phyloP scores from a whole-genome alignment of 2,113 vertebrate species.

The Rutilus rutilus region DNA sequence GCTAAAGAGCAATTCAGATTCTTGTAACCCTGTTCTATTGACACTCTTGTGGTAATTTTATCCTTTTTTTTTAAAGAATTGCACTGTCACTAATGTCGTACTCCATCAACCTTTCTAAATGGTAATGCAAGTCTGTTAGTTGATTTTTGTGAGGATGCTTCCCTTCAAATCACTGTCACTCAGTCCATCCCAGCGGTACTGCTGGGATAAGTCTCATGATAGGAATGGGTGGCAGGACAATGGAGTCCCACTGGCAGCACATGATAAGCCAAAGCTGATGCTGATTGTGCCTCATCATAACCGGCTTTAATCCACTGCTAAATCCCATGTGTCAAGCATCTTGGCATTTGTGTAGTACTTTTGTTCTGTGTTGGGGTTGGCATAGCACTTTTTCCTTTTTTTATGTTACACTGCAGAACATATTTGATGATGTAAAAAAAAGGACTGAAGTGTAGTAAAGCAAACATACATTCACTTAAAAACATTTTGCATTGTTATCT shows the following conservation, averaged over 20 bases:
- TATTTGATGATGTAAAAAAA: neutral
- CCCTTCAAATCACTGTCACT: constrained; percentile 1
- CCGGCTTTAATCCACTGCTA: neutral
- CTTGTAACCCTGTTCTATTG: neutral
- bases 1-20: neutral
- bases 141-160: neutral
- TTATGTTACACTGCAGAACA: neutral
- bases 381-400: neutral
- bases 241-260: constrained; percentile 10
- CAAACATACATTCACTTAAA: neutral
- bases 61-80: neutral
- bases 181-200: neutral
- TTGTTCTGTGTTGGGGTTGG: neutral
- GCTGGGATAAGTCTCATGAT: neutral
- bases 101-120: neutral
- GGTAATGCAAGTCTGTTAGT: neutral
- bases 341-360: neutral
- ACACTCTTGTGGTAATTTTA: neutral
- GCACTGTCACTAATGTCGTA: neutral
- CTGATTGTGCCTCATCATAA: neutral
- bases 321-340: neutral
- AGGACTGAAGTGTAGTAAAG: neutral
- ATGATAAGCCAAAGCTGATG: neutral
- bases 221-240: constrained; percentile 5
- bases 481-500: neutral